Evolutionary conservation across 2,113 vertebrate genomes (phyloP).

Genomic region (Narcine bancroftii): DNA sequence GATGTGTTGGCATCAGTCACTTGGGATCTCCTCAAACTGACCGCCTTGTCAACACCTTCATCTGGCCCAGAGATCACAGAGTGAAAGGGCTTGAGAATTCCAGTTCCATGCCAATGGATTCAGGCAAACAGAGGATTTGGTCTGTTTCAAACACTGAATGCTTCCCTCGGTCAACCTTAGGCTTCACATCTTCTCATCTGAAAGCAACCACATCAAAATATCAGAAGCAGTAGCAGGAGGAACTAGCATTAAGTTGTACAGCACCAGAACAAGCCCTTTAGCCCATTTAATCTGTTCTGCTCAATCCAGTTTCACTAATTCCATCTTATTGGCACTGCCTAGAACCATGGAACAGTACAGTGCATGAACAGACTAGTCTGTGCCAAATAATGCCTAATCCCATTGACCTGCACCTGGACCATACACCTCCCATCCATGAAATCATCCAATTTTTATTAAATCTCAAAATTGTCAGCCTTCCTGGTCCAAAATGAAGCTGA

Average conservation of each 20-base stretch:
- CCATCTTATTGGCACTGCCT: background rate
- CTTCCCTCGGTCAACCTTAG: background rate
- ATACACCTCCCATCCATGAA: no score
- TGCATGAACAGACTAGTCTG: no score
- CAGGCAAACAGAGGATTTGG: background rate
- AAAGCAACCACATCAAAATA: background rate
- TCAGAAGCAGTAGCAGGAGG: background rate
- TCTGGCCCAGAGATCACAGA: background rate
- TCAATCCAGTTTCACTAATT: no score
- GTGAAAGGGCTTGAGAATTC: background rate
- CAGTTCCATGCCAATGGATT: background rate
- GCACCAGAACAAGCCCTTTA: no score
- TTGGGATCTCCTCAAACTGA: background rate
- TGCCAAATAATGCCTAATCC: no score
- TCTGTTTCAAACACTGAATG: background rate
- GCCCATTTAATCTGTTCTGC: no score
- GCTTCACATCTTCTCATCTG: conserved; percentile 13
- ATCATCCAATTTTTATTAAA: no score
- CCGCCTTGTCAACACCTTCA: background rate
- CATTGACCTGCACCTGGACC: no score
- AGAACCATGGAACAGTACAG: no score
- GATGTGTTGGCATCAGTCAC: background rate
- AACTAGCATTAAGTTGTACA: no score
- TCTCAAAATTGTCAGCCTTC: no score
- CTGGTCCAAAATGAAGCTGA: background rate